Conservation (phyloP, 2,888 invertebrate species). For the Papilio demoleus region DNA sequence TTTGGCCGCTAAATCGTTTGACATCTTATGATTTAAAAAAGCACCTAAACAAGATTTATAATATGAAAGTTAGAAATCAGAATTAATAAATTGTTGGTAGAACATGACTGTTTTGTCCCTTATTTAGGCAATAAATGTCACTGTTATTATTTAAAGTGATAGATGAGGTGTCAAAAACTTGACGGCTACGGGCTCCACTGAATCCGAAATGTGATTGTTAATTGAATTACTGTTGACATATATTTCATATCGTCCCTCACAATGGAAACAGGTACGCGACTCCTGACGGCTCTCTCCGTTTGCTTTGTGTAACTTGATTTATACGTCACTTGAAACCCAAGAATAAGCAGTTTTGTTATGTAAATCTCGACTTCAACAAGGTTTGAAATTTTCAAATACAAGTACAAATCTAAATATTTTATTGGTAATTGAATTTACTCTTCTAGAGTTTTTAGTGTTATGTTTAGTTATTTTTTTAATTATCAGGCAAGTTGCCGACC, state of each 20-base stretch:
- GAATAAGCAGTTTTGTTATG: slow-evolving; percentile 6
- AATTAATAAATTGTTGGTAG: background rate
- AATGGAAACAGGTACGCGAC: slow-evolving; percentile 9
- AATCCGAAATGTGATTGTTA: slow-evolving; percentile 23
- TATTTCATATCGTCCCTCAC: slow-evolving; percentile 23
- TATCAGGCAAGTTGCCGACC: too few species aligned
- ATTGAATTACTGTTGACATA: slow-evolving; percentile 30
- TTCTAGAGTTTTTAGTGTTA: too few species aligned
- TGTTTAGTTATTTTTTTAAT: too few species aligned
- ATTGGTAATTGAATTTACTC: too few species aligned
- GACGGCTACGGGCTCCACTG: slow-evolving; percentile 1
- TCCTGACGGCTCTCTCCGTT: slow-evolving; percentile 2
- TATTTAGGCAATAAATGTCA: slow-evolving; percentile 19
- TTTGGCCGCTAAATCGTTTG: too few species aligned
- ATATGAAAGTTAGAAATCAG: background rate
- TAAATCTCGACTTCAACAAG: slow-evolving; percentile 1
- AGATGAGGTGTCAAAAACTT: slow-evolving; percentile 28
- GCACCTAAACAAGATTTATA: background rate
- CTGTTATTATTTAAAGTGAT: slow-evolving; percentile 22
- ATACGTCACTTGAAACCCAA: slow-evolving; percentile 8
- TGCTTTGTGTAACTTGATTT: slow-evolving; percentile 31
- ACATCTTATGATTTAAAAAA: background rate
- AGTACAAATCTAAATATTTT: too few species aligned
- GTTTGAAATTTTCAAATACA: background rate
- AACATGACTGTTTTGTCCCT: background rate